Percentiles rank a stretch among this genome's conserved stretches.
Conservation (phyloP, 2,113 vertebrate genomes). For the Neotoma lepida region DNA sequence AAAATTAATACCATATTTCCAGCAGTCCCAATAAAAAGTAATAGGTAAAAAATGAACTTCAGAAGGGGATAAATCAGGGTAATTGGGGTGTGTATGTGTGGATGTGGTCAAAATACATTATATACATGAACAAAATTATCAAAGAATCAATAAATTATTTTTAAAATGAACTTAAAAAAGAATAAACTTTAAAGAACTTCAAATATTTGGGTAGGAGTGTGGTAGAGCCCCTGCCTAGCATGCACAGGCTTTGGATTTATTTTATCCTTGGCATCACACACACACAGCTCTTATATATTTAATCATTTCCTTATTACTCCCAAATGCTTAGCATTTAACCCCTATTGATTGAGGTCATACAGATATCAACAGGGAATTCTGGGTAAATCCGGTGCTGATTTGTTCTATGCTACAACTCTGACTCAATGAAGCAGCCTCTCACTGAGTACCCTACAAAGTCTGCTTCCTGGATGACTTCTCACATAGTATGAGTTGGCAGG, state of each 20-base stretch:
- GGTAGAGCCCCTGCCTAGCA: not conserved
- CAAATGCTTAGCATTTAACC: slow-evolving; percentile 57
- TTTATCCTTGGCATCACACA: not conserved
- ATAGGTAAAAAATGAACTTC: slow-evolving; percentile 38
- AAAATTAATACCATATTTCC: slow-evolving; percentile 43
- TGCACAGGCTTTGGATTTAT: not conserved
- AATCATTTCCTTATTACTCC: slow-evolving; percentile 58
- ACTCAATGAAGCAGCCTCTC: not conserved
- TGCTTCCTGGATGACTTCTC: slow-evolving; percentile 50
- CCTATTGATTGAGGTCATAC: slow-evolving; percentile 62
- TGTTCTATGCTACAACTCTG: not conserved
- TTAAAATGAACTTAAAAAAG: slow-evolving; percentile 21
- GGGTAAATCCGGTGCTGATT: slow-evolving; percentile 20
- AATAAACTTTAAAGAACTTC: not conserved
- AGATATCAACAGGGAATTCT: slow-evolving; percentile 58
- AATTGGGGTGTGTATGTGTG: not conserved
- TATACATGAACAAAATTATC: not conserved
- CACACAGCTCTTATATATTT: slow-evolving; percentile 30
- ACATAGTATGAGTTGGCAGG: not conserved
- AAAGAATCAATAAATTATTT: not conserved
- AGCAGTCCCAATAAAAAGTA: slow-evolving; percentile 5
- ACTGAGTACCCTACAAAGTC: not conserved
- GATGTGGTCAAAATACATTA: not conserved
- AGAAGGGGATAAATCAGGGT: not conserved
- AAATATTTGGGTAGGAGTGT: not conserved